Percentiles rank a stretch among this genome's conserved stretches.
Evolutionary conservation across 2,113 vertebrate genomes (phyloP).

Genomic region (Pelodiscus sinensis): DNA sequence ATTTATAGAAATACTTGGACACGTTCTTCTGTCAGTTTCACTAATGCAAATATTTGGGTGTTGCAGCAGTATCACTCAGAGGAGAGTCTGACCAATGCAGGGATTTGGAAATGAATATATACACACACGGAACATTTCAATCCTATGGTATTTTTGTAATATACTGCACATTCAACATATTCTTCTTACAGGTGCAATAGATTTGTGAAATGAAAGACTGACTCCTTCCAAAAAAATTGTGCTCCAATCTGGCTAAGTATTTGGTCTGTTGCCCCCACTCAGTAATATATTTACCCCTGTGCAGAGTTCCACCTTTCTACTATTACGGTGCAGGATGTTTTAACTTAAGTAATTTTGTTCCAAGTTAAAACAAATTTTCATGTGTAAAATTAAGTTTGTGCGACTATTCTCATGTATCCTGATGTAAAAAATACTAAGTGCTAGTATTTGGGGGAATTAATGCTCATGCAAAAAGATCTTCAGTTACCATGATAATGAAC

Average conservation of each 20-base stretch:
- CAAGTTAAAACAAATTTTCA: not conserved
- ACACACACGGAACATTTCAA: not conserved
- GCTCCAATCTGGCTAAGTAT: not conserved
- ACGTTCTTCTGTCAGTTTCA: slow-evolving; percentile 3
- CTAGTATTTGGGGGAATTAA: not conserved
- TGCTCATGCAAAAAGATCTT: not conserved
- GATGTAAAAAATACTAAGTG: not conserved
- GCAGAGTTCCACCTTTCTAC: not conserved
- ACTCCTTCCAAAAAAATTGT: not conserved
- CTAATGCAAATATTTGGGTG: not conserved
- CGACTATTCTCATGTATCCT: not conserved
- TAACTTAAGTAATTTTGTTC: not conserved
- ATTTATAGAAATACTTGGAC: slow-evolving; percentile 14
- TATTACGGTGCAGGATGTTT: not conserved
- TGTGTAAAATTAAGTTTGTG: not conserved
- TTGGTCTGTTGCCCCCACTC: not conserved
- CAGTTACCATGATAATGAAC: not conserved
- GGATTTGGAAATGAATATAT: slow-evolving; percentile 1
- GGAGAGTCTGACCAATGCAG: not conserved
- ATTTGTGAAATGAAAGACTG: not conserved
- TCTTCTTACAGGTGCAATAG: not conserved
- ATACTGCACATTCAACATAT: not conserved
- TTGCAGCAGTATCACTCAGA: not conserved
- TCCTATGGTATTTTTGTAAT: not conserved
- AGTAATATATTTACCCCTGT: not conserved